Evolutionary conservation across 2,113 vertebrate species (phyloP).

Genomic region (Sorex araneus): DNA sequence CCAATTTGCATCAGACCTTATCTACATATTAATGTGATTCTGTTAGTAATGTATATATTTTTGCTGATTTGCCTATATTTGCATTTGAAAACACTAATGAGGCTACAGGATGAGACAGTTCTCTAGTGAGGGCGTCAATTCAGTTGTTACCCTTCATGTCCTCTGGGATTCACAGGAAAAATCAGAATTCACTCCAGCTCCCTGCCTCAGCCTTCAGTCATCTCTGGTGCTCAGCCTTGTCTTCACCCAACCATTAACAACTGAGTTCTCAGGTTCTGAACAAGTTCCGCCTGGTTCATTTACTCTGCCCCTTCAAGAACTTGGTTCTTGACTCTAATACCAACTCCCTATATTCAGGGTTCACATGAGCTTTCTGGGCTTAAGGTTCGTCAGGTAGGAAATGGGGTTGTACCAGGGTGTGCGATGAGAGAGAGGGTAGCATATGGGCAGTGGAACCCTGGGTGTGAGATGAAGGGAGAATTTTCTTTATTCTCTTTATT

Average conservation of each 20-base stretch:
- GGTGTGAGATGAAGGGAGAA: rapidly evolving
- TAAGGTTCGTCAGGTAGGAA: not conserved
- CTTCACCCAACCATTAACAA: not conserved
- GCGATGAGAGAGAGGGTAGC: not conserved
- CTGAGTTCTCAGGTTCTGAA: not conserved
- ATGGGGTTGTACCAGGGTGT: too few species aligned
- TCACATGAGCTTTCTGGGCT: not conserved
- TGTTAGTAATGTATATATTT: slow-evolving; percentile 66
- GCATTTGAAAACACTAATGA: slow-evolving; percentile 62
- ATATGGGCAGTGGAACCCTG: too few species aligned
- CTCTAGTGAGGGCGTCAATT: not conserved
- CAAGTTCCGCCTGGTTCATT: not conserved
- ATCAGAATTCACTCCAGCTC: not conserved
- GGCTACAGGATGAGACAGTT: slow-evolving; percentile 12
- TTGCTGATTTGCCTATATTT: slow-evolving; percentile 70
- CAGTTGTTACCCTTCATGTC: not conserved
- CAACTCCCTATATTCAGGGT: not conserved
- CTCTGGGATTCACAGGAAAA: not conserved
- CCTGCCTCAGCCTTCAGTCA: not conserved
- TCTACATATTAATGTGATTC: slow-evolving; percentile 71
- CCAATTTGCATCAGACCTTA: slow-evolving; percentile 69
- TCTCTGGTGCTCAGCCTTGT: not conserved
- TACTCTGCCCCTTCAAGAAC: not conserved
- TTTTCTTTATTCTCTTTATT: not conserved
- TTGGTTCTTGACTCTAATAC: not conserved